Percentiles rank a stretch among this genome's conserved stretches.
Conservation (phyloP, 2,888 invertebrate genomes). For the Monoplex corrugatus region DNA sequence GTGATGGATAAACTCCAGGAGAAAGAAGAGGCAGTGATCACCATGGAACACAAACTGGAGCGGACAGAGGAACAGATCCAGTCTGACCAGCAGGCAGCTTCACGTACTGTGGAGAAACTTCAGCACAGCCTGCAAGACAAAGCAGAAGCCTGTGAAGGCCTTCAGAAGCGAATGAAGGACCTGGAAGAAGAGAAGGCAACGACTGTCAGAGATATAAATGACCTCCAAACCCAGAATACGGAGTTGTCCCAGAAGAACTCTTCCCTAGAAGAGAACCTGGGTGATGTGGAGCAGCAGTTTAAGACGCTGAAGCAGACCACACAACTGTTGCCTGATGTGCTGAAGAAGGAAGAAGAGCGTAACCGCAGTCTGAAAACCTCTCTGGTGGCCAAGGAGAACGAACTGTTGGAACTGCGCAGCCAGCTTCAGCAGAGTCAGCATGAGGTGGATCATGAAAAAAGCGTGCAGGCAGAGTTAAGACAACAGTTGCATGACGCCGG, state of each 20-base stretch:
- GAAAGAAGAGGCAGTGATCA: constrained; percentile 56
- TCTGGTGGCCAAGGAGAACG: constrained; percentile 44
- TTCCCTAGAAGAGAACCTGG: constrained; percentile 43
- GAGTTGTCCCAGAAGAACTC: constrained; percentile 42
- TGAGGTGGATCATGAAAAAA: constrained; percentile 30
- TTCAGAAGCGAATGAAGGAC: neutral
- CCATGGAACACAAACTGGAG: constrained; percentile 54
- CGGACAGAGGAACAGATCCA: constrained; percentile 54
- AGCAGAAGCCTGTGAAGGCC: constrained; percentile 20
- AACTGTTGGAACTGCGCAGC: constrained; percentile 7
- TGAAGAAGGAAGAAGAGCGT: constrained; percentile 32
- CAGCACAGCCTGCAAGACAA: constrained; percentile 32
- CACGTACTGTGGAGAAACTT: constrained; percentile 42
- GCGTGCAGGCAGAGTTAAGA: neutral
- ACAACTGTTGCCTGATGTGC: constrained; percentile 24
- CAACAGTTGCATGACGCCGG: constrained; percentile 30
- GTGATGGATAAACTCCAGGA: constrained; percentile 55
- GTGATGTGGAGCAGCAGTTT: constrained; percentile 49
- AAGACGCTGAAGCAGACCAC: constrained; percentile 38
- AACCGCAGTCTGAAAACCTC: constrained; percentile 42
- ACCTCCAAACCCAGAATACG: constrained; percentile 28
- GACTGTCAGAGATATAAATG: constrained; percentile 31
- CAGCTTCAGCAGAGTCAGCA: constrained; percentile 32
- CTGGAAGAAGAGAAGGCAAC: constrained; percentile 44
- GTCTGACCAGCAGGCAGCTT: constrained; percentile 18